These are phyloP conservation scores for Syngnathus acus DNA, from an alignment of 2,797 vertebrate genomes.

Conservation along the genomic window DNA sequence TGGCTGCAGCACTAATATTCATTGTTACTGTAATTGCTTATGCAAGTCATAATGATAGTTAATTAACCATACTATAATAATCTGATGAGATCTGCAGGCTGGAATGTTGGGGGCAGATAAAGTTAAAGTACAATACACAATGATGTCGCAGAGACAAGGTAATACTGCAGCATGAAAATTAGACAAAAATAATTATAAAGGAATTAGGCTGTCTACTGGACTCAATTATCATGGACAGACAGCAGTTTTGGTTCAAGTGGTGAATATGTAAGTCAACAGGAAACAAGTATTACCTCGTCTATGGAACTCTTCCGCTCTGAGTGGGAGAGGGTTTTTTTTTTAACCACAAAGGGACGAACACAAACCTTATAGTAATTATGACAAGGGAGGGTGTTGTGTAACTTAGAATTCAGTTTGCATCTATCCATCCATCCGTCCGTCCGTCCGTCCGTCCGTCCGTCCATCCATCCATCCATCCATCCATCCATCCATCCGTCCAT, in stretches of 20 bases:
- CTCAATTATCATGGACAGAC: background rate
- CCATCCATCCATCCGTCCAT: no score
- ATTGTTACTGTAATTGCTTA: background rate
- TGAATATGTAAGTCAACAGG: slow-evolving; percentile 23
- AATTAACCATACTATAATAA: no score
- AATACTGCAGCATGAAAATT: background rate
- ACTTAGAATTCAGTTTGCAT: slow-evolving; percentile 36
- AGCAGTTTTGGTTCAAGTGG: background rate
- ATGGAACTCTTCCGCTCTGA: slow-evolving; percentile 53
- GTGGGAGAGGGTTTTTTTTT: slow-evolving; percentile 63
- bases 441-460: no score
- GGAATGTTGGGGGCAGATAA: background rate
- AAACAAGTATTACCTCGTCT: slow-evolving; percentile 48
- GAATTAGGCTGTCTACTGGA: background rate
- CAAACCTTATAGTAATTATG: slow-evolving; percentile 67
- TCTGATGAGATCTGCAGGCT: background rate
- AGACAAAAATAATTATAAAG: background rate
- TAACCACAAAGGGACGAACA: slow-evolving; percentile 32
- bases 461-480: no score
- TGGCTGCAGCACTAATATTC: background rate
- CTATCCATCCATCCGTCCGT: background rate
- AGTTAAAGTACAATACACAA: background rate
- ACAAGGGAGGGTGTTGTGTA: slow-evolving; percentile 40
- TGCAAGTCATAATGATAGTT: background rate
- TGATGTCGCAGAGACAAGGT: background rate